A percentile compares a stretch with the other conserved stretches of the same genome.
phyloP scores from a whole-genome alignment of 2,888 invertebrate genomes.

The Lasioglossum marginatum region DNA sequence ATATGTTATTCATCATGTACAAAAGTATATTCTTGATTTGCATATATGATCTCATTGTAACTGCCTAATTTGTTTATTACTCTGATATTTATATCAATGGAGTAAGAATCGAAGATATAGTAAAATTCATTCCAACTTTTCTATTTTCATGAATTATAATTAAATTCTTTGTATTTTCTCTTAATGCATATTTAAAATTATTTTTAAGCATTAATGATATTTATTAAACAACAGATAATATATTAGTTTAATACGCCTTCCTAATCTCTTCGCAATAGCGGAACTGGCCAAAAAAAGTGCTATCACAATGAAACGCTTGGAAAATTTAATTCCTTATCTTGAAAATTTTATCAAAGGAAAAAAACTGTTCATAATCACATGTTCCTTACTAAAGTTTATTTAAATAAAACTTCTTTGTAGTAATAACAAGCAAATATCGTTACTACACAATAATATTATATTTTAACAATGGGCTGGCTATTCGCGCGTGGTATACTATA shows the following conservation, averaged over 20 bases:
- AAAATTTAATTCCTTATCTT: neutral
- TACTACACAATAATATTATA: conserved; percentile 2
- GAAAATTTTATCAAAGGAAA: neutral
- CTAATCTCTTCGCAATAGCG: neutral
- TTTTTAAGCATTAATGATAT: conserved; percentile 21
- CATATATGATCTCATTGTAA: conserved; percentile 56
- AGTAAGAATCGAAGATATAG: conserved; percentile 7
- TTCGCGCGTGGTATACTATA: neutral
- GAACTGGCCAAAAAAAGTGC: neutral
- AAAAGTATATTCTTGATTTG: conserved; percentile 38
- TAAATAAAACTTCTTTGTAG: conserved; percentile 1
- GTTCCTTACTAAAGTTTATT: conserved; percentile 6
- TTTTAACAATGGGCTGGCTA: neutral
- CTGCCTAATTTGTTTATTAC: conserved; percentile 39
- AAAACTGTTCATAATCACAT: neutral
- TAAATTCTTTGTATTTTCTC: conserved; percentile 13
- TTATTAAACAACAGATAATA: conserved; percentile 26
- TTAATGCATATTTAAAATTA: conserved; percentile 34
- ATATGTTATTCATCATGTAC: conserved; percentile 61
- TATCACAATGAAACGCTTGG: neutral
- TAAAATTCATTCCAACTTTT: conserved; percentile 15
- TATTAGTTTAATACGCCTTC: conserved; percentile 31
- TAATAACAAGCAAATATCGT: neutral
- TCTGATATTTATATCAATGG: conserved; percentile 21
- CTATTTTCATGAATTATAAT: conserved; percentile 19